phyloP scores from a whole-genome alignment of 1,140 invertebrate species.

The Brachystomella parvula region DNA sequence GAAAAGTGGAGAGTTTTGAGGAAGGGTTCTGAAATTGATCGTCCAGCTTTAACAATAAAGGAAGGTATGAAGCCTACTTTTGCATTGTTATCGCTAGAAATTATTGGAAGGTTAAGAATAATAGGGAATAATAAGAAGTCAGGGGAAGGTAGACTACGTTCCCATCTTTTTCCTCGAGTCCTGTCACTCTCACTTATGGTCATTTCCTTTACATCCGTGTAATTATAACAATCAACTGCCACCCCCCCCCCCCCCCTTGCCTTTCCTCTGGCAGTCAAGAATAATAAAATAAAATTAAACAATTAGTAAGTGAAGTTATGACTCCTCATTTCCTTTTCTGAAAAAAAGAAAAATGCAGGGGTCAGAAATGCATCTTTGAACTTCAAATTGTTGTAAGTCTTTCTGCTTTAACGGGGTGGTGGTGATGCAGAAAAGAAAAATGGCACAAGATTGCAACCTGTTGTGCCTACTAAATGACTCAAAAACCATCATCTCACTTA shows the following conservation, averaged over 20 bases:
- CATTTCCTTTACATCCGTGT: too few species aligned
- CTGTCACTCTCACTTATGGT: neutral
- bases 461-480: too few species aligned
- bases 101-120: neutral
- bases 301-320: neutral
- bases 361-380: too few species aligned
- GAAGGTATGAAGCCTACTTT: neutral
- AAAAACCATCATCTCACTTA: neutral
- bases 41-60: neutral
- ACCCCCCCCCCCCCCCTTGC: neutral
- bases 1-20: neutral
- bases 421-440: too few species aligned
- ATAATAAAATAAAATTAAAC: neutral
- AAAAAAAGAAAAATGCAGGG: neutral
- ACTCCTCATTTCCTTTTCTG: neutral
- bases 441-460: too few species aligned
- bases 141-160: neutral
- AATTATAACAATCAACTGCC: too few species aligned
- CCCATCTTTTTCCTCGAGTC: neutral
- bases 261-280: neutral
- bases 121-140: neutral
- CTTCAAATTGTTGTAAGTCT: too few species aligned
- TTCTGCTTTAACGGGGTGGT: too few species aligned
- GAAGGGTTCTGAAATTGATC: neutral
- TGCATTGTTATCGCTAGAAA: neutral